Conservation (phyloP, 2,797 vertebrate species). For the Chelmon rostratus region DNA sequence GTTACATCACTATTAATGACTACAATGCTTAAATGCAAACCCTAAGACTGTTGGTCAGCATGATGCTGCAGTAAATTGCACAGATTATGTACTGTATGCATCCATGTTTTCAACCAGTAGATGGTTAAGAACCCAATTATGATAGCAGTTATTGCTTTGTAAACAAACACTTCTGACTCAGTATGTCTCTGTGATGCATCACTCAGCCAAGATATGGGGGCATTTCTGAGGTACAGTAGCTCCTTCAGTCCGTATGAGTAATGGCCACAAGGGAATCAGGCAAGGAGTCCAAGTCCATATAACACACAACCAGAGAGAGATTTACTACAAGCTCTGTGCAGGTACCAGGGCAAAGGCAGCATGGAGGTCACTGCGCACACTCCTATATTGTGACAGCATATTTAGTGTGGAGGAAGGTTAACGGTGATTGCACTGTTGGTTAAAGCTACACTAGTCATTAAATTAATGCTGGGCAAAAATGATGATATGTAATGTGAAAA, state of each 20-base stretch:
- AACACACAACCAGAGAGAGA: slow-evolving; percentile 48
- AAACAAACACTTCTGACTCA: slow-evolving; percentile 26
- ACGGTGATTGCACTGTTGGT: background rate
- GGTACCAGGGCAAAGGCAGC: slow-evolving; percentile 44
- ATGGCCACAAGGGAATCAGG: slow-evolving; percentile 50
- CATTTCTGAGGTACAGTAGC: slow-evolving; percentile 40
- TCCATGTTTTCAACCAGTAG: slow-evolving; percentile 18
- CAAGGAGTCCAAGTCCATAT: slow-evolving; percentile 48
- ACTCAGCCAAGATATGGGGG: slow-evolving; percentile 30
- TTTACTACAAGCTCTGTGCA: slow-evolving; percentile 49
- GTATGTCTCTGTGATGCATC: slow-evolving; percentile 30
- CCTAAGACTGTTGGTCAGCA: slow-evolving; percentile 6
- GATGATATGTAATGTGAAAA: background rate
- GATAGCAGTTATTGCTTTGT: slow-evolving; percentile 24
- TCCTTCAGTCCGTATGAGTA: slow-evolving; percentile 60
- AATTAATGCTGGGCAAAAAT: background rate
- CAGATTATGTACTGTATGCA: slow-evolving; percentile 11
- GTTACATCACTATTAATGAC: slow-evolving; percentile 3
- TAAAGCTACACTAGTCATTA: background rate
- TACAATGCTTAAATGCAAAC: background rate
- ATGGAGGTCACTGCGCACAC: slow-evolving; percentile 35
- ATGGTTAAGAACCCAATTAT: slow-evolving; percentile 36
- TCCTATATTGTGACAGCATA: background rate
- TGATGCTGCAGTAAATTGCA: slow-evolving; percentile 14
- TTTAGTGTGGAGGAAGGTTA: slow-evolving; percentile 12